Evolutionary conservation across 2,113 vertebrate species (phyloP), one percentile per base, ranked within the genome.

Genomic region (Gymnobelideus leadbeateri): DNA sequence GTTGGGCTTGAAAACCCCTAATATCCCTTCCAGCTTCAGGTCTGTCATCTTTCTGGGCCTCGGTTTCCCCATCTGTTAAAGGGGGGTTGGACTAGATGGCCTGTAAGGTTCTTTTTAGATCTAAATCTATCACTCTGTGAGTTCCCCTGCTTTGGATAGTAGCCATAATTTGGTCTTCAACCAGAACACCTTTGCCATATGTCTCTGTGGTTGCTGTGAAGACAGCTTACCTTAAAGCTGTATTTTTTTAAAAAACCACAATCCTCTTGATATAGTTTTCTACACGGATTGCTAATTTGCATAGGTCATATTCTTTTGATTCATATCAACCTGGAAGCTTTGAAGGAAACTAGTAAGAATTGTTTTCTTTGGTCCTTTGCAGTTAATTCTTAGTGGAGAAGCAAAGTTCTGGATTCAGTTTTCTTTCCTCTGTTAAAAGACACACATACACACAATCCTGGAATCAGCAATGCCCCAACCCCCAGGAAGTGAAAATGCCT

Each of bases 261-360:
- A 23, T 43, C 19, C 68, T 84, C n/a, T 84, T 84, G 68, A 84
- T 14, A 43, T 43, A 23, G 68, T 43, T 84, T 84, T 43, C n/a
- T 84, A 43, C n/a, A 43, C 43, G 6, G n/a, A 43, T 43, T 84
- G 68, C 16, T 43, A 21, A 84, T 84, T 23, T 84, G 6, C 37
- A 77, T 77, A 57, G 91, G 14, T 77, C 23, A 10, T 37, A 31
- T 92, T 91, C 47, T 95, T 92, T 90, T 92, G 43, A 49, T 43
- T 37, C 8, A 28, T 57, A 55, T 53, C 21, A 93, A n/a, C 4
- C 55, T 52, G 77, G 31, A 89, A 68, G 19, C 47, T 91, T 94
- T 92, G 92, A 93, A 31, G 11, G 19, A 93, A 89, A 94, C 84
- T 57, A 77, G 8, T 52, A 92, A 96, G n/a, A 93, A 14, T 54